These are phyloP conservation scores for Drosophila subsilvestris DNA, from an alignment of 2,888 invertebrate genomes.

Conservation along the genomic window DNA sequence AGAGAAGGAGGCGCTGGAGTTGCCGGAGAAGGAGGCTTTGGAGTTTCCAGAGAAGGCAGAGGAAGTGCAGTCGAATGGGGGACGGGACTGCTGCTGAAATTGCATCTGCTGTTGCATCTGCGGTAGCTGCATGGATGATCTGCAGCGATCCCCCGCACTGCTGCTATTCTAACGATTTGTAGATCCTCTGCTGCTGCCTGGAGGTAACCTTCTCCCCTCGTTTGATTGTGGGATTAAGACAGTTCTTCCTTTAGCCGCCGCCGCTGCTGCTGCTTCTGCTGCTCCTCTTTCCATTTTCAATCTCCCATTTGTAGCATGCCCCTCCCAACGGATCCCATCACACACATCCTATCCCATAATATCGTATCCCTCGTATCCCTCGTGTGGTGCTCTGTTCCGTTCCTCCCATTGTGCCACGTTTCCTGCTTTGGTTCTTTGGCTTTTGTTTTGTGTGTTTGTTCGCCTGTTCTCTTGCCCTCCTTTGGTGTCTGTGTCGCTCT, in stretches of 20 bases:
- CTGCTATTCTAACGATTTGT: conserved; percentile 1
- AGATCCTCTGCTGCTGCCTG: conserved; percentile 15
- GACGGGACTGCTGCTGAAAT: conserved; percentile 3
- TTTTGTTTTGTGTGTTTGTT: conserved; percentile 43
- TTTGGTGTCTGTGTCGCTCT: conserved; percentile 34
- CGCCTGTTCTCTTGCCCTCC: conserved; percentile 48
- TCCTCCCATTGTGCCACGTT: conserved; percentile 69
- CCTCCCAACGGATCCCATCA: neutral
- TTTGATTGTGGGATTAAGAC: conserved; percentile 71
- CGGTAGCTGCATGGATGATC: conserved; percentile 8
- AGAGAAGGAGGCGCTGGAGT: conserved; percentile 6
- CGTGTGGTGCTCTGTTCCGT: conserved; percentile 51
- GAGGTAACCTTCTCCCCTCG: conserved; percentile 42
- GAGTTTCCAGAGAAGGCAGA: conserved; percentile 5
- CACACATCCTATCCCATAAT: conserved; percentile 12
- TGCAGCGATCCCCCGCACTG: conserved; percentile 27
- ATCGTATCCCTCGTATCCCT: conserved; percentile 34
- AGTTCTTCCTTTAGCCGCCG: conserved; percentile 47
- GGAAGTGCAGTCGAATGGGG: conserved; percentile 39
- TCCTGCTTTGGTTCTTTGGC: conserved; percentile 54
- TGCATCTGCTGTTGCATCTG: conserved; percentile 17
- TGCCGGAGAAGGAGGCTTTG: conserved; percentile 6
- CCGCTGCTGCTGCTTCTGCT: conserved; percentile 17
- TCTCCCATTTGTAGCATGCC: conserved; percentile 8
- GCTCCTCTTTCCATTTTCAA: conserved; percentile 22